Evolutionary conservation across 2,888 invertebrate species (phyloP), one percentile per base, ranked within the genome.

Genomic region (Xestoiulus laeticollis): DNA sequence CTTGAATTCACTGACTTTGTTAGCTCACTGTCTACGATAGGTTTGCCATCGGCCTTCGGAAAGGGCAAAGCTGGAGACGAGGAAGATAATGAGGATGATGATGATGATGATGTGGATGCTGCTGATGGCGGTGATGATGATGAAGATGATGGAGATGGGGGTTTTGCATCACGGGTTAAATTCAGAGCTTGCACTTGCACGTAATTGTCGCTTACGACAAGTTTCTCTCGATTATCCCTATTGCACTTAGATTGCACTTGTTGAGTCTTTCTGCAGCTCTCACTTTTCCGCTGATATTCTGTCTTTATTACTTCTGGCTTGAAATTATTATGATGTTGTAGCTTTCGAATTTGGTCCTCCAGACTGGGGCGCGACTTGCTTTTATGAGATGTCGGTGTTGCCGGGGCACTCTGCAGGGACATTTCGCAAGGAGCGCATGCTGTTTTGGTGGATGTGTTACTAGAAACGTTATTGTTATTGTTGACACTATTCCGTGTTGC

Each of bases 141-240:
- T 53, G 86, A 53, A 10, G 53, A 86, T 22, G 53, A 53, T 1
- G 86, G 53, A 48, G 86, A 44, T 26, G 86, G 19, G 44, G 86
- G 44, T 26, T 85, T 53, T 44, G 82, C 87, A 85, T 85, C 48
- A n/a, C 59, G 85, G 26, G 53, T 87, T 26, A 87, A 44, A 87
- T 87, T 87, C n/a, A 87, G 22, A 14, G 87, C 87, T 68, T 87
- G 87, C 48, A 87, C 85, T 85, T 87, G 87, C n/a, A 32, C 85
- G n/a, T 33, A 85, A 22, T 85, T 30, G 19, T 68, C 82, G n/a
- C 19, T 38, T 30, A 53, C 53, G 22, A 48, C 30, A 53, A 53
- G 30, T 86, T 86, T 86, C 26, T 85, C 85, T 19, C 26, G 85
- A 85, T 16, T 38, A n/a, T 85, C 85, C 44, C 43, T 44, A 85